These are phyloP conservation scores for Drosophila phalerata DNA, from an alignment of 2,888 invertebrate species.

Conservation along the genomic window DNA sequence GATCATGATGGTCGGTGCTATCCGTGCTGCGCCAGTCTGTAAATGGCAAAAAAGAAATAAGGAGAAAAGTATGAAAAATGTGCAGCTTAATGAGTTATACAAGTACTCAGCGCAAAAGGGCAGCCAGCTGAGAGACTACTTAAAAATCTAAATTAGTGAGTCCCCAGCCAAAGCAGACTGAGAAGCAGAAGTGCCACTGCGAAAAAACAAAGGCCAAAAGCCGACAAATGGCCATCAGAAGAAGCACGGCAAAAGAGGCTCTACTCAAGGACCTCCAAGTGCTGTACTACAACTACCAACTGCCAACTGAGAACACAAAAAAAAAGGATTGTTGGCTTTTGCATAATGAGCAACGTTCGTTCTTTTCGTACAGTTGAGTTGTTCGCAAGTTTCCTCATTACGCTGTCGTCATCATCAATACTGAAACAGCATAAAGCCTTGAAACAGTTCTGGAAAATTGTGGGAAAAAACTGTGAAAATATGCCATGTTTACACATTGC, in stretches of 20 bases:
- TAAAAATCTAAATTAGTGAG: slow-evolving; percentile 58
- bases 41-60: slow-evolving; percentile 28
- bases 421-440: slow-evolving; percentile 42
- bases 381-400: slow-evolving; percentile 58
- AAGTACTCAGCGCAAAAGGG: slow-evolving; percentile 45
- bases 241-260: slow-evolving; percentile 31
- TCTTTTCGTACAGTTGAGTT: slow-evolving; percentile 26
- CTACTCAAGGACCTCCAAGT: slow-evolving; percentile 35
- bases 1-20: slow-evolving; percentile 91
- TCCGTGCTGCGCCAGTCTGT: slow-evolving; percentile 90
- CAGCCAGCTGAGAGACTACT: slow-evolving; percentile 50
- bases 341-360: slow-evolving; percentile 64
- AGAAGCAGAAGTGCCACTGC: slow-evolving; percentile 11
- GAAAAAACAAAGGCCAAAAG: slow-evolving; percentile 41
- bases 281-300: slow-evolving; percentile 24
- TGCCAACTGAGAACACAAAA: slow-evolving; percentile 9
- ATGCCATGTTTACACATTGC: slow-evolving; percentile 57
- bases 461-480: slow-evolving; percentile 16
- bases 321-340: slow-evolving; percentile 45
- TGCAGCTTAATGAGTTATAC: slow-evolving; percentile 70
- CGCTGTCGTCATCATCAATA: slow-evolving; percentile 52
- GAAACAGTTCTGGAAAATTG: slow-evolving; percentile 32
- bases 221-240: slow-evolving; percentile 51
- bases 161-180: background rate
- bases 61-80: slow-evolving; percentile 34